These are phyloP conservation scores for Pomatostomus ruficeps DNA, from an alignment of 2,113 vertebrate genomes.

Conservation along the genomic window DNA sequence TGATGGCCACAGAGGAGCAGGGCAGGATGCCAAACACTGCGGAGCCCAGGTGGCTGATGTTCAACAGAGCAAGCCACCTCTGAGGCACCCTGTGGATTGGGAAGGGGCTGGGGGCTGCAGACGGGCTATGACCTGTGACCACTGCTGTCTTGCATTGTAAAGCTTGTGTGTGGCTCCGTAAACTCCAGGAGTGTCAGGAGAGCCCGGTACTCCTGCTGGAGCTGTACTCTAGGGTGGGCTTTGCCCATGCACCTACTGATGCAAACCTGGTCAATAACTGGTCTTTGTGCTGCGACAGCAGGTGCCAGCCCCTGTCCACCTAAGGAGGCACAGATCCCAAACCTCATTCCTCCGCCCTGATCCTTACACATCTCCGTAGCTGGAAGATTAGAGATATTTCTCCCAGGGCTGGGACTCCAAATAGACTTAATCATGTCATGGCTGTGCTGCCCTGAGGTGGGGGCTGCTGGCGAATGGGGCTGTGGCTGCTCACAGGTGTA, in stretches of 20 bases:
- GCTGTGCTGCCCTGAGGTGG: not conserved
- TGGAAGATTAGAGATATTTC: not conserved
- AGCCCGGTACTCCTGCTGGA: not conserved
- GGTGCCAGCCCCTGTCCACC: not conserved
- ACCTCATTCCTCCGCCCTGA: not conserved
- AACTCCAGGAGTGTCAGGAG: not conserved
- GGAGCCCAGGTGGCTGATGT: constrained; percentile 67
- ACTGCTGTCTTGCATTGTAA: not conserved
- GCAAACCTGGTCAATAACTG: not conserved
- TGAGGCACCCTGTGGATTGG: not conserved
- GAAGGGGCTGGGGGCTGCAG: not conserved
- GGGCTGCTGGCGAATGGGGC: not conserved
- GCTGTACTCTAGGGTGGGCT: not conserved
- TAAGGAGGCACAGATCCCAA: not conserved
- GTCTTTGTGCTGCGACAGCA: not conserved
- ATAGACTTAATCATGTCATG: rapidly evolving
- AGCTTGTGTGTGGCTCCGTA: constrained; percentile 8
- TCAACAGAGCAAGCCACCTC: constrained; percentile 77
- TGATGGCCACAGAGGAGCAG: constrained; percentile 77
- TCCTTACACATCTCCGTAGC: not conserved
- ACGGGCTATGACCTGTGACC: not conserved
- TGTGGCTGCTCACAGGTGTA: not conserved
- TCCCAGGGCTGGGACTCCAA: not conserved
- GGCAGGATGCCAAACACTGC: constrained; percentile 45
- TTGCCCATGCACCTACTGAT: not conserved